Base-by-base conservation (phyloP, 2,888 invertebrate genomes). In the Venusia cambrica region DNA sequence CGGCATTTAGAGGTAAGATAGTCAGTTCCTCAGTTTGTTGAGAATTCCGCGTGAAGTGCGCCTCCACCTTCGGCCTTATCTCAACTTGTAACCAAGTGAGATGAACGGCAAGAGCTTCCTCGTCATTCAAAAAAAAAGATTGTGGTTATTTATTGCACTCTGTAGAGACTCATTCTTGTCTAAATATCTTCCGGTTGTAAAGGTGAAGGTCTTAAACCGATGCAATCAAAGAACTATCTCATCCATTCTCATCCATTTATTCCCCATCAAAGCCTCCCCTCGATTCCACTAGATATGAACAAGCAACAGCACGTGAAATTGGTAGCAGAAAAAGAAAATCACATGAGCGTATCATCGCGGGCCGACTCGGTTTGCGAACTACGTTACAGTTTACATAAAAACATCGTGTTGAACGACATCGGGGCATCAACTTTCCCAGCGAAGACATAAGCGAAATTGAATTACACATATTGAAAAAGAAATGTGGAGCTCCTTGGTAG, bases 391-490 rank as follows among this genome's bases (percentile, higher is more conserved):
- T 85, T 83, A 87, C 87, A 87, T 84, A 87, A 87, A 85, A 87
- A 87, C 85, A 85, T 83, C 84, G 80, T 79, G 84, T 80, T 83
- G 74, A 84, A 85, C 83, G 85, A 84, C 87, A 87, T 83, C 84
- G 78, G 79, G 77, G 81, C 84, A 84, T 85, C 85, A 85, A 85
- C 81, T 87, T 85, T 81, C 83, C 84, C 83, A 81, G 85, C 85
- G 81, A 87, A 87, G 87, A 85, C 87, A 85, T 85, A 87, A 85
- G 84, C 84, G 83, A 85, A 87, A 87, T 85, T 85, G 87, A 87
- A 87, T 85, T 85, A 87, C 87, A 87, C 84, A 84, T 87, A 87
- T 87, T 85, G 87, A 87, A 87, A 87, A 85, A 85, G 85, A 85
- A 87, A 85, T 84, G 85, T 87, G 85, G 77, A 84, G 84, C 83